Conservation (phyloP, 1,140 invertebrate genomes). For the Leptinotarsa defecta region DNA sequence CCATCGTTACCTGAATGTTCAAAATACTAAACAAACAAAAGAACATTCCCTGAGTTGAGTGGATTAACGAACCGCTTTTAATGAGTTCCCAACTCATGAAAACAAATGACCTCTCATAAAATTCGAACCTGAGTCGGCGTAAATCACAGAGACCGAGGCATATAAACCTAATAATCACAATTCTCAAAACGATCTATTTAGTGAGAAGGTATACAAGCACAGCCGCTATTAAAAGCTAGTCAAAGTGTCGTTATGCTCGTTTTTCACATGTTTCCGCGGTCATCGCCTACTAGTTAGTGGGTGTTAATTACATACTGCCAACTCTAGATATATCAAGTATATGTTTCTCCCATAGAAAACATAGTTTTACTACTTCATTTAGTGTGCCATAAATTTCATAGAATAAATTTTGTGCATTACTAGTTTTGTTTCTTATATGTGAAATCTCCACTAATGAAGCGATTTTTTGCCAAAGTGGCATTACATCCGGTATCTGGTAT, state of each 20-base stretch:
- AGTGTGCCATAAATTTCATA: not conserved
- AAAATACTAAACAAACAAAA: not conserved
- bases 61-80: not conserved
- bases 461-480: too few species aligned
- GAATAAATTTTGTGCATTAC: too few species aligned
- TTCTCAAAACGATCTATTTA: slow-evolving; percentile 18
- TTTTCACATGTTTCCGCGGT: not conserved
- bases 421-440: too few species aligned
- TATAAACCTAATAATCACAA: slow-evolving; percentile 18
- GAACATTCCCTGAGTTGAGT: not conserved
- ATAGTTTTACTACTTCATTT: not conserved
- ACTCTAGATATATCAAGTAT: not conserved
- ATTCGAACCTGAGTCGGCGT: slow-evolving; percentile 3
- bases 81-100: slow-evolving; percentile 3
- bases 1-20: too few species aligned
- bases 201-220: not conserved
- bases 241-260: slow-evolving; percentile 19
- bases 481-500: too few species aligned
- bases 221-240: slow-evolving; percentile 11
- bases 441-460: too few species aligned
- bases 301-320: slow-evolving; percentile 12
- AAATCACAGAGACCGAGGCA: not conserved
- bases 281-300: slow-evolving; percentile 11
- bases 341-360: not conserved
- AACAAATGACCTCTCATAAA: slow-evolving; percentile 19